Evolutionary conservation across 2,797 vertebrate species (phyloP).

Genomic region (Hoplostethus mediterraneus): DNA sequence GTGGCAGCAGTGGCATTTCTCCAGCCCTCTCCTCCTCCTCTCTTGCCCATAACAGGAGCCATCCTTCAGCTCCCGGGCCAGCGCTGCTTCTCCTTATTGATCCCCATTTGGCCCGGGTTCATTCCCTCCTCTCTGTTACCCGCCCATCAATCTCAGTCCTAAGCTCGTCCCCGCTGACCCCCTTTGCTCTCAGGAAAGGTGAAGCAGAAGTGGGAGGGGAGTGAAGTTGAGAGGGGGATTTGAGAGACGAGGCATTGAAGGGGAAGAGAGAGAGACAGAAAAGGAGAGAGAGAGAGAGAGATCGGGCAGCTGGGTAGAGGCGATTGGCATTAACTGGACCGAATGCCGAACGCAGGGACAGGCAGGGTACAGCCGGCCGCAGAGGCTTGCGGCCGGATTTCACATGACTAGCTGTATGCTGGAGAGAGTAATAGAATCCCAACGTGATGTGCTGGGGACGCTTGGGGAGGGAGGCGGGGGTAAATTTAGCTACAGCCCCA

Average conservation of each 20-base stretch:
- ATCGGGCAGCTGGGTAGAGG: constrained; percentile 68
- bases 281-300: constrained; percentile 54
- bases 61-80: constrained; percentile 40
- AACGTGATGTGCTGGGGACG: constrained; percentile 79
- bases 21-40: constrained; percentile 45
- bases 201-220: constrained; percentile 53
- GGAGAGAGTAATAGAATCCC: constrained; percentile 84
- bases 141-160: constrained; percentile 49
- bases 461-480: constrained; percentile 55
- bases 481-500: constrained; percentile 82
- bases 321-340: constrained; percentile 66
- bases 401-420: constrained; percentile 71
- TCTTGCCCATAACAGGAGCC: constrained; percentile 70
- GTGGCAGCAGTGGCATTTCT: constrained; percentile 59
- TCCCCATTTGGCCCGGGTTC: constrained; percentile 61
- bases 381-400: constrained; percentile 70
- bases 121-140: constrained; percentile 25
- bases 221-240: neutral
- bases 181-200: constrained; percentile 53
- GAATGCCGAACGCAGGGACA: constrained; percentile 60
- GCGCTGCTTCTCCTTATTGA: constrained; percentile 65
- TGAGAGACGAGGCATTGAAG: constrained; percentile 50
- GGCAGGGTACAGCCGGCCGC: constrained; percentile 65
- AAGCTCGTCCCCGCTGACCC: constrained; percentile 41
- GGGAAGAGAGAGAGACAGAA: constrained; percentile 30